Evolutionary conservation across 1,140 invertebrate genomes (phyloP).

Genomic region (Micrasema minimum): DNA sequence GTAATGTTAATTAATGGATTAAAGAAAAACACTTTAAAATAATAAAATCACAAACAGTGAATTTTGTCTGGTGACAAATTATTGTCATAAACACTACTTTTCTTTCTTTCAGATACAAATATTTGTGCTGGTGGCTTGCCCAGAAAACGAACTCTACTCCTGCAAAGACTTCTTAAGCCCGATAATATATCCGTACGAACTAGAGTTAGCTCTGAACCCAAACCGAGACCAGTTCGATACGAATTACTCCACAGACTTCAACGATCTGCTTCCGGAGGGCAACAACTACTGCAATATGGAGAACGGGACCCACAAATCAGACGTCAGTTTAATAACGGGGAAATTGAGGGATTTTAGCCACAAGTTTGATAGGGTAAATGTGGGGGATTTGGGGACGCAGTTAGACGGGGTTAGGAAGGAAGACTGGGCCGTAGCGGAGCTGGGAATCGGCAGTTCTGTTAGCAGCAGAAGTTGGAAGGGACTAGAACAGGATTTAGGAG

Average conservation of each 20-base stretch:
- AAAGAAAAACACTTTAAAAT: too few relatives aligned
- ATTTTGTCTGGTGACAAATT: too few relatives aligned
- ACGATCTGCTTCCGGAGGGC: constrained; percentile 76
- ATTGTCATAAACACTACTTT: too few relatives aligned
- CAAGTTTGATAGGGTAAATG: constrained; percentile 17
- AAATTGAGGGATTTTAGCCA: constrained; percentile 64
- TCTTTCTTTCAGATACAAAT: constrained; percentile 79
- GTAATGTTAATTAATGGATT: too few relatives aligned
- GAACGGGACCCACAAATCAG: constrained; percentile 64
- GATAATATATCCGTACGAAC: constrained; percentile 90
- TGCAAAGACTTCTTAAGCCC: constrained; percentile 89
- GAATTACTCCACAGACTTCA: constrained; percentile 80
- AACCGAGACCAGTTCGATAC: constrained; percentile 70
- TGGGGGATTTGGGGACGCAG: constrained; percentile 50
- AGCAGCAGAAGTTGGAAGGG: constrained; percentile 78
- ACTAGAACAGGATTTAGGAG: constrained; percentile 76
- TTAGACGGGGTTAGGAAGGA: constrained; percentile 53
- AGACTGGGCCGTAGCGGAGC: constrained; percentile 66
- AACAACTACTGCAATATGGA: constrained; percentile 66
- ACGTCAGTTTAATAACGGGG: constrained; percentile 79
- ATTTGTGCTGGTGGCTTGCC: constrained; percentile 90
- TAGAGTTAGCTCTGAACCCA: constrained; percentile 87
- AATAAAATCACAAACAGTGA: too few relatives aligned
- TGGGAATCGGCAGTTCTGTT: constrained; percentile 69
- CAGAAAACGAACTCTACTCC: constrained; percentile 86